Conservation (phyloP, 2,113 vertebrate genomes). For the Columbina picui region DNA sequence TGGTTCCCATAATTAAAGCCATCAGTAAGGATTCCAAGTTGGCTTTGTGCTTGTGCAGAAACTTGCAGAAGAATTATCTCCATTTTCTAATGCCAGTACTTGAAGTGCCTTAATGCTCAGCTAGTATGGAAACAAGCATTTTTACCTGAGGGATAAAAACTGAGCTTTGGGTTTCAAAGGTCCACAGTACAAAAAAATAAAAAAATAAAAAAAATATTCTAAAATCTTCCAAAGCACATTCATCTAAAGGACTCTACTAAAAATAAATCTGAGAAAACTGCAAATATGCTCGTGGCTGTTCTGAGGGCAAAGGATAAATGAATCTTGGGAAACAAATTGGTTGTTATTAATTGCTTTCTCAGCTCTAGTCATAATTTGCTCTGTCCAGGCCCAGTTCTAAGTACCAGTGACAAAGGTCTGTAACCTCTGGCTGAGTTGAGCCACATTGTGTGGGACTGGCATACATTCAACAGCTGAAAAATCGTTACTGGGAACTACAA, state of each 20-base stretch:
- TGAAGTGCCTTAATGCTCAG: not conserved
- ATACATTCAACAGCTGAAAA: not conserved
- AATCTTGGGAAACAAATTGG: not conserved
- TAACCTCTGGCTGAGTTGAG: not conserved
- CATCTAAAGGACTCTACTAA: not conserved
- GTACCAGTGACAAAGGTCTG: not conserved
- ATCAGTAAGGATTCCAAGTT: constrained; percentile 1
- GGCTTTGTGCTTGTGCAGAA: not conserved
- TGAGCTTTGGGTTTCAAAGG: not conserved
- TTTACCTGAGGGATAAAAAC: not conserved
- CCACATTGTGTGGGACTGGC: not conserved
- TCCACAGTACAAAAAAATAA: not conserved
- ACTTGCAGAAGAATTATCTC: not conserved
- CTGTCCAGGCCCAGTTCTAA: not conserved
- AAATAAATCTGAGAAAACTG: not conserved
- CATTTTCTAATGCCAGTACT: not conserved
- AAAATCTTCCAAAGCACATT: not conserved
- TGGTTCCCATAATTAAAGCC: constrained; percentile 3
- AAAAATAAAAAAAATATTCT: no score
- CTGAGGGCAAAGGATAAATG: not conserved
- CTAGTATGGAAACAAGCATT: not conserved
- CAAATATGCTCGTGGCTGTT: not conserved
- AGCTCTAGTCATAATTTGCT: not conserved
- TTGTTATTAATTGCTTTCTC: not conserved
- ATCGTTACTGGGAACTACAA: not conserved